Conservation (phyloP, 2,113 vertebrate genomes). For the Perognathus longimembris region DNA sequence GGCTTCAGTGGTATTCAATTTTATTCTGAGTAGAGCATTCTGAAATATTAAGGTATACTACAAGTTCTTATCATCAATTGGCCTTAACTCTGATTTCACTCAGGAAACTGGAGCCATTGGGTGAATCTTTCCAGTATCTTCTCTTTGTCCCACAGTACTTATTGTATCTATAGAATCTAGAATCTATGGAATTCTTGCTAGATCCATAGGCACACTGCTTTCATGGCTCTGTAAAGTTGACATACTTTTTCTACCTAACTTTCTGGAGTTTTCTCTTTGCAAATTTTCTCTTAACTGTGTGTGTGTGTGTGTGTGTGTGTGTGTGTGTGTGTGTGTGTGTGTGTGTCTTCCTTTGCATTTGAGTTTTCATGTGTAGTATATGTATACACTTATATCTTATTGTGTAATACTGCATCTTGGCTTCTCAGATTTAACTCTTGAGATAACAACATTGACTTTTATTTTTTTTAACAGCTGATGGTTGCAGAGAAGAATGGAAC, state of each 20-base stretch:
- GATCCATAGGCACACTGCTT: background rate
- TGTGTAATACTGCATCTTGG: background rate
- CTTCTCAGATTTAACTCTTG: slow-evolving; percentile 24
- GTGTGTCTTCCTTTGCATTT: background rate
- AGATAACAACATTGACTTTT: background rate
- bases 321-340: too few species aligned
- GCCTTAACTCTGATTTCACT: background rate
- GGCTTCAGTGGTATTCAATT: background rate
- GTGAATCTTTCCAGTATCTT: background rate
- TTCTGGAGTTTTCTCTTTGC: background rate
- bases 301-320: too few species aligned
- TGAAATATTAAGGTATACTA: background rate
- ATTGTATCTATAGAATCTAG: background rate
- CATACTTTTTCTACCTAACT: background rate
- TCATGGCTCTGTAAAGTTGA: background rate
- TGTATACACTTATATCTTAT: background rate
- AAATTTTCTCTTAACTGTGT: too few species aligned
- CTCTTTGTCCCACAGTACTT: background rate
- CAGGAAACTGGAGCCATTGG: slow-evolving; percentile 11
- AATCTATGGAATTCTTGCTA: background rate
- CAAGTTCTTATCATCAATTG: background rate
- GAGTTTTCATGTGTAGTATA: background rate
- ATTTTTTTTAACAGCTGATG: slow-evolving; percentile 91
- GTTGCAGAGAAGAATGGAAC: slow-evolving; percentile 97
- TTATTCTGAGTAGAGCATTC: slow-evolving; percentile 1